These are phyloP conservation scores for Melinaea menophilus DNA, from an alignment of 2,888 invertebrate species.

Conservation along the genomic window DNA sequence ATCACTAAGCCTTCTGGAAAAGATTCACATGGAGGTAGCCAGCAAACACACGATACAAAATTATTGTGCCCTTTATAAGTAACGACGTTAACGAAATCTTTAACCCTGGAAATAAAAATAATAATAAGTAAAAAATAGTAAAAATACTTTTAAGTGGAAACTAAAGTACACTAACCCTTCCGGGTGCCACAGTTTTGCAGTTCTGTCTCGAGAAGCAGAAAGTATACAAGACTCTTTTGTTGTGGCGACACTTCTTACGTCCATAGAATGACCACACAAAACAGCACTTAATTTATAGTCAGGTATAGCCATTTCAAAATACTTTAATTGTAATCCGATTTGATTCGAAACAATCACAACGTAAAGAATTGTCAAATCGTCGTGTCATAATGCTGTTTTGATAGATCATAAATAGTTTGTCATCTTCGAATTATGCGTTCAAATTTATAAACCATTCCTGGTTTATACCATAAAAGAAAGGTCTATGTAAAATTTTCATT, in stretches of 20 bases:
- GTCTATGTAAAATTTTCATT: neutral
- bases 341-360: conserved; percentile 45
- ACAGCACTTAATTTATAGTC: conserved; percentile 88
- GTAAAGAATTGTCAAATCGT: conserved; percentile 17
- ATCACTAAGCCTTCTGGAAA: conserved; percentile 88
- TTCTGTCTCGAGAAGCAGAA: conserved; percentile 93
- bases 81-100: conserved; percentile 80
- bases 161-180: conserved; percentile 74
- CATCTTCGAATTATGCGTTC: conserved; percentile 19
- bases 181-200: conserved; percentile 91
- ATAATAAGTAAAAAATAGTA: neutral
- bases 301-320: conserved; percentile 61
- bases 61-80: conserved; percentile 89
- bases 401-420: conserved; percentile 35
- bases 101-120: conserved; percentile 53
- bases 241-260: conserved; percentile 87
- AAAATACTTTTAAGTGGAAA: neutral
- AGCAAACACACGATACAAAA: conserved; percentile 90
- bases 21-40: conserved; percentile 82
- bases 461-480: no score
- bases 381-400: conserved; percentile 20
- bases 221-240: conserved; percentile 84
- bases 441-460: neutral
- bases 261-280: conserved; percentile 88
- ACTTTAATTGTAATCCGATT: conserved; percentile 29